phyloP scores from a whole-genome alignment of 2,888 invertebrate species.

The Leptopterna dolabrata region DNA sequence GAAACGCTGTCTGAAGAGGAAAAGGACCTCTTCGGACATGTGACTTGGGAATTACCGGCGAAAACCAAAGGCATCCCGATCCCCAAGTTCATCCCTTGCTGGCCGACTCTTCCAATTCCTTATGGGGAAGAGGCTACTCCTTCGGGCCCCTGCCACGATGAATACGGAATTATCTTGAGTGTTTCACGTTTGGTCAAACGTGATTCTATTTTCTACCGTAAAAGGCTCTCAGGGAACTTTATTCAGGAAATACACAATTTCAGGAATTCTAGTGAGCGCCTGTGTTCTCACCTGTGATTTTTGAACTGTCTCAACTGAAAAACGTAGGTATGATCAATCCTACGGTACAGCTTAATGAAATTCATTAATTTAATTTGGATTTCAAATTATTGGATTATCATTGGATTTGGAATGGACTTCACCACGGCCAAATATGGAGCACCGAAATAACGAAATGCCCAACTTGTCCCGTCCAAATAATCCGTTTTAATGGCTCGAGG shows the following conservation, averaged over 20 bases:
- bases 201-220: neutral
- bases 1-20: conserved; percentile 30
- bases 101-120: conserved; percentile 32
- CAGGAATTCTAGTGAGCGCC: neutral
- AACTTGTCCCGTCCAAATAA: no score
- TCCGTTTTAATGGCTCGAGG: no score
- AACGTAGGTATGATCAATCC: no score
- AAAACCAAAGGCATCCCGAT: conserved; percentile 29
- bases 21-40: conserved; percentile 41
- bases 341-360: no score
- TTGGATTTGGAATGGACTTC: no score
- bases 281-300: neutral
- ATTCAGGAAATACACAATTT: neutral
- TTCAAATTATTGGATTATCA: no score
- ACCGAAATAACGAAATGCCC: no score
- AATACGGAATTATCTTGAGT: conserved; percentile 24
- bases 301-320: no score
- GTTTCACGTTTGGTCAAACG: conserved; percentile 29
- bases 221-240: neutral
- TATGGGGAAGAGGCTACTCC: conserved; percentile 20
- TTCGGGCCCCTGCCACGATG: neutral
- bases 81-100: conserved; percentile 29
- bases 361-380: no score
- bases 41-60: conserved; percentile 19
- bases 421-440: no score